A percentile compares a stretch with the other conserved stretches of the same genome.
Evolutionary conservation across 1,140 invertebrate genomes (phyloP).

Genomic region (Notospermus geniculatus): DNA sequence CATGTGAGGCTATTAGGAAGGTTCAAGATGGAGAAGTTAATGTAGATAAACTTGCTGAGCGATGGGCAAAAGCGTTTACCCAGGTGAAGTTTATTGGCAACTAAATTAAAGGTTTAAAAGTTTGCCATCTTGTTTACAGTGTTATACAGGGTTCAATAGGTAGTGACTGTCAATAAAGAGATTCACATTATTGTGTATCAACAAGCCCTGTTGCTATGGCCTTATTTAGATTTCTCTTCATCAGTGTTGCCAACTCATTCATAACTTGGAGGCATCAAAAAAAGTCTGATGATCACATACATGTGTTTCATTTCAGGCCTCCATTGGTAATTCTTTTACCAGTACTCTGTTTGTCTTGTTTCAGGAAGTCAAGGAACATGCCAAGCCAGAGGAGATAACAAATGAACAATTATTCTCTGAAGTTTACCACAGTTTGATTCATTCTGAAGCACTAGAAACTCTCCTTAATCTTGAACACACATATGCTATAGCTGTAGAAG

Average conservation of each 20-base stretch:
- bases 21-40: slow-evolving; percentile 61
- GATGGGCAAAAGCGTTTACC: slow-evolving; percentile 69
- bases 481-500: slow-evolving; percentile 70
- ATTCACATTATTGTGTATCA: too few relatives aligned
- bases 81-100: too few relatives aligned
- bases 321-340: background rate
- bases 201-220: too few relatives aligned
- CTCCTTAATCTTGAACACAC: slow-evolving; percentile 76
- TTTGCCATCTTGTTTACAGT: too few relatives aligned
- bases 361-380: slow-evolving; percentile 53
- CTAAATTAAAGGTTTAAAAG: too few relatives aligned
- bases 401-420: slow-evolving; percentile 71
- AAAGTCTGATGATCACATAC: too few relatives aligned
- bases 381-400: slow-evolving; percentile 65
- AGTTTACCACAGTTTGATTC: slow-evolving; percentile 77
- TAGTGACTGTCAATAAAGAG: too few relatives aligned
- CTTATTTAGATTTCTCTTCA: too few relatives aligned
- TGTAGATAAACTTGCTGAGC: slow-evolving; percentile 67
- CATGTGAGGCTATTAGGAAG: slow-evolving; percentile 56
- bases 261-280: too few relatives aligned
- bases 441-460: slow-evolving; percentile 75
- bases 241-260: too few relatives aligned
- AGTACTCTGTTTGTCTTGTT: slow-evolving; percentile 14
- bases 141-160: too few relatives aligned
- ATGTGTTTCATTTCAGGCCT: too few relatives aligned